Conservation (phyloP, 2,113 vertebrate species). For the Poicephalus gulielmi region DNA sequence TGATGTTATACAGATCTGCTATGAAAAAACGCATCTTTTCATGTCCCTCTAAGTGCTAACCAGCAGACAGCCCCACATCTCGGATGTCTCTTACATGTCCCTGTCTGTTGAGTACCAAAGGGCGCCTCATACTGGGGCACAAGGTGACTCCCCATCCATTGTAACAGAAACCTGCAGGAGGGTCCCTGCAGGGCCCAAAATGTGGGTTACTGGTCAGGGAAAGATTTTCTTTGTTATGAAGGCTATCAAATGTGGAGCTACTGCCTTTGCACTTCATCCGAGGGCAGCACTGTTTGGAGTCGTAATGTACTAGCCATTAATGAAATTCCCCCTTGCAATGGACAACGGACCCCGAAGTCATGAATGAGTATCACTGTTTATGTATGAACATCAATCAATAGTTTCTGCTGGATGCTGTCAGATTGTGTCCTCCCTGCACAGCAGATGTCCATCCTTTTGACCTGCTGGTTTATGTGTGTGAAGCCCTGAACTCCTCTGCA, state of each 20-base stretch:
- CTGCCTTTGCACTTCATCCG: neutral
- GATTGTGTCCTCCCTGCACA: neutral
- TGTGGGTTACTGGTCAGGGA: neutral
- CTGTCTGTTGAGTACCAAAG: fast-evolving
- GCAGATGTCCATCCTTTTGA: fast-evolving
- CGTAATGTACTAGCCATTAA: neutral
- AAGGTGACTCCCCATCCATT: fast-evolving
- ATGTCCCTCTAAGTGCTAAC: neutral
- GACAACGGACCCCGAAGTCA: neutral
- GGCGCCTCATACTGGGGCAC: neutral
- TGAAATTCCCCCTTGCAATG: neutral
- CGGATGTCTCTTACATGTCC: fast-evolving
- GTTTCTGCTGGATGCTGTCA: neutral
- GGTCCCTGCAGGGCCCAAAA: neutral
- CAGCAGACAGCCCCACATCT: neutral
- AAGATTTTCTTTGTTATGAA: neutral
- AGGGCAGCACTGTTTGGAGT: neutral
- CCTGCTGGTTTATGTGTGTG: fast-evolving
- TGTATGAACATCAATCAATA: neutral
- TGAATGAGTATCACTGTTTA: neutral
- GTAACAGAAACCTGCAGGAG: neutral
- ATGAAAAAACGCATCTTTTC: neutral
- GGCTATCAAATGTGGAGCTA: fast-evolving
- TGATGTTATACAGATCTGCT: neutral
- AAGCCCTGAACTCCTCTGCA: fast-evolving